Evolutionary conservation across 2,888 invertebrate species (phyloP), one percentile per base, ranked within the genome.

Genomic region (Neuroscelio doddi): DNA sequence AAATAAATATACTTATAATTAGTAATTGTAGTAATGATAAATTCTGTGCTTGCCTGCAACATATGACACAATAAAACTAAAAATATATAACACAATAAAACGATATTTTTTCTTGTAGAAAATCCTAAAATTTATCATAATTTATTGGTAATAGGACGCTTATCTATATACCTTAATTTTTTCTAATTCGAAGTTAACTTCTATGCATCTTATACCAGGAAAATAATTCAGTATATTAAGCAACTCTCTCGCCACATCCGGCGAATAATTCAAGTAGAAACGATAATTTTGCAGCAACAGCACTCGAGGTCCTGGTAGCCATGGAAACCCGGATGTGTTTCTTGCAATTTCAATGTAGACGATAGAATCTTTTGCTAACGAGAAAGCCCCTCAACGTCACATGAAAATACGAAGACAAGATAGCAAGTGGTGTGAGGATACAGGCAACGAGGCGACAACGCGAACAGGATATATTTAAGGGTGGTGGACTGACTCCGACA

Each of bases 391-490:
- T 62, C 45, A 62, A 58, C 58, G 34, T 59, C 41, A 30, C 63
- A 58, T 63, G 59, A 55, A 67, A 67, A 59, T 57, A 62, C 62
- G 52, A 64, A 59, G 64, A 64, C 51, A 50, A 53, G 32, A 12
- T 29, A 53, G 64, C 52, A 45, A 64, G 64, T 58, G 58, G 34
- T 34, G 34, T 8, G 34, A 10, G 34, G 57, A 58, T 41, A 53
- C 64, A 64, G 47, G 45, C 59, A 51, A 47, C 58, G 59, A 64
- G 59, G 64, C 58, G 59, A 64, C 64, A 64, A 64, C 64, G 41
- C 57, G 44, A 26, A 14, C 17, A 5, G 56, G 58, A 58, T 63
- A 63, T 66, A 66, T 63, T 66, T 62, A 62, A 62, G 58, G 55
- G 61, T 49, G 65, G 56, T 14, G 41, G 64, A 53, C 58, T 47